Evolutionary conservation across 2,113 vertebrate species (phyloP).

Genomic region (Etheostoma spectabile): DNA sequence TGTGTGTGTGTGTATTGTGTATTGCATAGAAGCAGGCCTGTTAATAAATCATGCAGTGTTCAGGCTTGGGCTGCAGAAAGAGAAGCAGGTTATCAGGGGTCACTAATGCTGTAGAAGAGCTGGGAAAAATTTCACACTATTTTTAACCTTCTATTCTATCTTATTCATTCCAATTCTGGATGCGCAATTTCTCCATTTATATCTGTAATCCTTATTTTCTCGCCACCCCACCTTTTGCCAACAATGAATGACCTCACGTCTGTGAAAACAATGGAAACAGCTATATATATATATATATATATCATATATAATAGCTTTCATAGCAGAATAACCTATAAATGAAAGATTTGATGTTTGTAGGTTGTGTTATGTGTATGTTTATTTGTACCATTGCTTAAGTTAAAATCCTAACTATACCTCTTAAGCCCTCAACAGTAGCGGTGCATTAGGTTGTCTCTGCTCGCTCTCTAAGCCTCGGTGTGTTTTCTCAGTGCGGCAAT

Average conservation of each 20-base stretch:
- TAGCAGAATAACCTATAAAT: conserved; percentile 46
- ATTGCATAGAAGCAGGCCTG: conserved; percentile 46
- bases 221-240: conserved; percentile 12
- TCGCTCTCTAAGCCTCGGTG: conserved; percentile 53
- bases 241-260: conserved; percentile 36
- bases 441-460: conserved; percentile 71
- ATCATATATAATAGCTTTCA: no score
- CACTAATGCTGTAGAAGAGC: conserved; percentile 64
- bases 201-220: conserved; percentile 32
- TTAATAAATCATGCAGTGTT: conserved; percentile 73
- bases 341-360: conserved; percentile 46
- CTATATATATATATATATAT: no score
- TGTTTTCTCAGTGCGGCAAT: conserved; percentile 63
- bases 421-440: conserved; percentile 65
- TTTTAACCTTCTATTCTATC: conserved; percentile 40
- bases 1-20: conserved; percentile 52
- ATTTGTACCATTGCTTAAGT: conserved; percentile 55
- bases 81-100: conserved; percentile 72
- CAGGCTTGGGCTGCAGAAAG: conserved; percentile 44
- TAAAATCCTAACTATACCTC: conserved; percentile 64
- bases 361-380: conserved; percentile 33
- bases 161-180: conserved; percentile 32
- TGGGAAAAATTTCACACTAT: conserved; percentile 27
- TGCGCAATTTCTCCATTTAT: conserved; percentile 45
- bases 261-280: conserved; percentile 9